Conservation (phyloP, 2,113 vertebrate genomes). For the crab-eating macaque (Macaca fascicularis) region DNA sequence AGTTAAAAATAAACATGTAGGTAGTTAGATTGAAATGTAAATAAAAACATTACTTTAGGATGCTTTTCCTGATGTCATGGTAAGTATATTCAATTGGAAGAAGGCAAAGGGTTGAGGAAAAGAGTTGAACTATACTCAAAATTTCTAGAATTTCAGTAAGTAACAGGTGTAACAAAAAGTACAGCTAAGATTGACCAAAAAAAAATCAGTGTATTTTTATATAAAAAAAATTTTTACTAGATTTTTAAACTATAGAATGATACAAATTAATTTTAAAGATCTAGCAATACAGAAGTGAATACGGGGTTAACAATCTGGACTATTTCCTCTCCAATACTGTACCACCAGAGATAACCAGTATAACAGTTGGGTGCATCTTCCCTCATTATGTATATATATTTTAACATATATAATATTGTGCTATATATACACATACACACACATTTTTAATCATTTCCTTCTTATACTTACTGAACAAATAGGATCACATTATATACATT, state of each 20-base stretch:
- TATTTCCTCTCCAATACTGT: not conserved
- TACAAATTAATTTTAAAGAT: not conserved
- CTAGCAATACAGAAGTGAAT: not conserved
- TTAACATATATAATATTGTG: not conserved
- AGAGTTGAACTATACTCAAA: not conserved
- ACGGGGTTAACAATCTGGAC: not conserved
- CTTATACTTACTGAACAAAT: not conserved
- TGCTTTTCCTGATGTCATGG: not conserved
- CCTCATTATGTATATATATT: not conserved
- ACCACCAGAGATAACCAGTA: not conserved
- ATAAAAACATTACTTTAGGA: not conserved
- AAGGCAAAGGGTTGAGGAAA: not conserved
- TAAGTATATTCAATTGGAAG: not conserved
- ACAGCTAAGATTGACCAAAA: not conserved
- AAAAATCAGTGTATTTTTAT: not conserved
- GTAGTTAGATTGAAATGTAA: not conserved
- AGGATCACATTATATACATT: not conserved
- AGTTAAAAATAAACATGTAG: not conserved
- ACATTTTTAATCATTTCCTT: not conserved
- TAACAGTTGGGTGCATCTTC: not conserved
- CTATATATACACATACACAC: not conserved
- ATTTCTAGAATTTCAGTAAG: not conserved
- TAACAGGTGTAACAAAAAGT: not conserved
- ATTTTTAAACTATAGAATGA: constrained; percentile 3
- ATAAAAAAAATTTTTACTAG: not conserved